Evolutionary conservation across 2,113 vertebrate species (phyloP), one percentile per base, ranked within the genome.

Genomic region (Scytalopus superciliaris): DNA sequence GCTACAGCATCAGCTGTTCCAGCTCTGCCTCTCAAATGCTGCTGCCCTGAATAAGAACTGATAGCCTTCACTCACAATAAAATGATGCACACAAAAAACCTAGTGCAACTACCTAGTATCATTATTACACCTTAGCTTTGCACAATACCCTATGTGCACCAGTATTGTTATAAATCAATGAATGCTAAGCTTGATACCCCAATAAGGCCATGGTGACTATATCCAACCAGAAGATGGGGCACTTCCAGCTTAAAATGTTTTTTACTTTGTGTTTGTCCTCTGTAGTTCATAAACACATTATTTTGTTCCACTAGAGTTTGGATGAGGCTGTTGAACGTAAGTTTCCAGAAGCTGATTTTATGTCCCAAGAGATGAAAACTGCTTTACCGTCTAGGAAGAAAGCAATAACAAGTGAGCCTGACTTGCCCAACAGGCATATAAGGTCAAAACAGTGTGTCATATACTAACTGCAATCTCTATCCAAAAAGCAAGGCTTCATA

Each of bases 331-430:
- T 42, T 53, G 83, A 77, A 90, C 0, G 0, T 52, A 75, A 84
- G 60, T 57, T 93, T 84, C 60, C 57, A 94, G 91, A 82, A 87
- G 57, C 66, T 87, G 91, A 87, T 47, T 86, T 95, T 45, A 66
- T 6, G 33, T 85, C 93, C 70, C 74, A 73, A 4, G 78, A 90
- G 87, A 95, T 14, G 62, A 91, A 91, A 91, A 89, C 39, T 73
- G 37, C 44, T 91, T 87, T 69, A 69, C 53, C 33, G 57, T 89
- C 45, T 53, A 91, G 84, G 82, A 84, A 93, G 28, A 76, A 93
- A 94, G 68, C 56, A 93, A 2, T n/a, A 84, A 82, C 19, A 85
- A 91, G 57, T 21, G n/a, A 94, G 16, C 40, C 0, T 73, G 59
- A 91, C 70, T 76, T 57, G 53, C 63, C 78, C 63, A 70, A 23